These are phyloP conservation scores for Calypte anna DNA, from an alignment of 2,113 vertebrate genomes.

Conservation along the genomic window DNA sequence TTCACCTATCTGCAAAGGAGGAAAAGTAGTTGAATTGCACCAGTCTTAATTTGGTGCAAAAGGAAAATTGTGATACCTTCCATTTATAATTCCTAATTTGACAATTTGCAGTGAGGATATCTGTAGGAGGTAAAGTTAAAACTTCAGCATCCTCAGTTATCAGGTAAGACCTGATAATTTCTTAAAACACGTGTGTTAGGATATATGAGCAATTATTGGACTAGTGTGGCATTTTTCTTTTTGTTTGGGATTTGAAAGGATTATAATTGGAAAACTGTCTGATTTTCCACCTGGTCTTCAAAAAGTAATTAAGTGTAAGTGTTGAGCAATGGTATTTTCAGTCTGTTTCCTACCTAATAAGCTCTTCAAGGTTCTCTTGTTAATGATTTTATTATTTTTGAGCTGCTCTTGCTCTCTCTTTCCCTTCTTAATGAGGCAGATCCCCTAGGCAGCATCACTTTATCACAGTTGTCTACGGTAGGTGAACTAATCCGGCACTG, in stretches of 20 bases:
- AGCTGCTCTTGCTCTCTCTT: background rate
- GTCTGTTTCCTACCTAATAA: constrained; percentile 36
- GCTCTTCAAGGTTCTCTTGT: constrained; percentile 25
- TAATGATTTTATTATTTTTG: constrained; percentile 46
- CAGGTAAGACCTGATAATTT: background rate
- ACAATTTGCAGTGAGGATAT: background rate
- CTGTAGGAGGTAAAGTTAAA: background rate
- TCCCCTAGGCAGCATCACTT: constrained; percentile 22
- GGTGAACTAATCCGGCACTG: background rate
- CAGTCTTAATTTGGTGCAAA: background rate
- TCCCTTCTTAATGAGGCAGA: constrained; percentile 33
- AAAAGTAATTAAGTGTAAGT: constrained; percentile 16
- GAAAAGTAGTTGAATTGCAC: background rate
- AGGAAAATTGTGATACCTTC: background rate
- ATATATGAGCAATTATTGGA: background rate
- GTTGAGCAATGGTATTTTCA: background rate
- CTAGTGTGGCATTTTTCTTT: background rate
- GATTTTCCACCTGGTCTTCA: constrained; percentile 3
- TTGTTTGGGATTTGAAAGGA: background rate
- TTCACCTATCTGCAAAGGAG: background rate
- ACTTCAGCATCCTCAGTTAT: background rate
- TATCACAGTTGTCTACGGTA: background rate
- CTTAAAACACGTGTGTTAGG: background rate
- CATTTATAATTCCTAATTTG: background rate
- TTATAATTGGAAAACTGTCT: background rate